These are phyloP conservation scores for Ceraclea dissimilis DNA, from an alignment of 2,888 invertebrate species.

Conservation along the genomic window DNA sequence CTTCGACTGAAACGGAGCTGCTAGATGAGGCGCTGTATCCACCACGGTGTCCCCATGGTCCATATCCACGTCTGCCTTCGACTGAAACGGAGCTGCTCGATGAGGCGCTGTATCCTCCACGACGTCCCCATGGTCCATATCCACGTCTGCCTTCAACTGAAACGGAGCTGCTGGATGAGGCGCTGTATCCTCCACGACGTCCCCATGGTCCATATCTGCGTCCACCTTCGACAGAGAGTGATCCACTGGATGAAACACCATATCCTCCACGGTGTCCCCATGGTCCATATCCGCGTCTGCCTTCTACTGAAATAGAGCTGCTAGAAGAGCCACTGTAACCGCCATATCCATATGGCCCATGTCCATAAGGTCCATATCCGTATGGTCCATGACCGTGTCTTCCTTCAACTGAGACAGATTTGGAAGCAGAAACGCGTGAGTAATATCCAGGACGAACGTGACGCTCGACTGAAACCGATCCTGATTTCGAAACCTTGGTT, in stretches of 20 bases:
- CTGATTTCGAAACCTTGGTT: neutral
- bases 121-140: neutral
- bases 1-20: neutral
- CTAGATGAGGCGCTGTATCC: neutral
- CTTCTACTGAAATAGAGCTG: neutral
- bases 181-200: neutral
- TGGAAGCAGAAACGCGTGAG: neutral
- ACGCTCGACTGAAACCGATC: conserved; percentile 7
- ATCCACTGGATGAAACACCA: neutral
- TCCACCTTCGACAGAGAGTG: conserved; percentile 11
- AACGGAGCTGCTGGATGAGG: neutral
- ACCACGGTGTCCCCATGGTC: conserved; percentile 3
- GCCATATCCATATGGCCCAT: too few species aligned
- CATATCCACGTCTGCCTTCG: conserved; percentile 3
- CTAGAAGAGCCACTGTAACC: neutral
- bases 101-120: neutral
- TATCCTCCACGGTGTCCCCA: neutral
- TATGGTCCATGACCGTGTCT: neutral
- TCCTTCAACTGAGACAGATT: conserved; percentile 9
- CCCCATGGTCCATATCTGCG: conserved; percentile 1
- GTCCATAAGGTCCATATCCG: too few species aligned
- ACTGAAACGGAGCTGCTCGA: conserved; percentile 3
- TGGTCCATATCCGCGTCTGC: neutral
- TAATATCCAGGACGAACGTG: conserved; percentile 1
- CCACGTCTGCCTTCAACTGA: conserved; percentile 5